Conservation (phyloP, 92 coral and sea anemone species). For the Siderastrea radians region DNA sequence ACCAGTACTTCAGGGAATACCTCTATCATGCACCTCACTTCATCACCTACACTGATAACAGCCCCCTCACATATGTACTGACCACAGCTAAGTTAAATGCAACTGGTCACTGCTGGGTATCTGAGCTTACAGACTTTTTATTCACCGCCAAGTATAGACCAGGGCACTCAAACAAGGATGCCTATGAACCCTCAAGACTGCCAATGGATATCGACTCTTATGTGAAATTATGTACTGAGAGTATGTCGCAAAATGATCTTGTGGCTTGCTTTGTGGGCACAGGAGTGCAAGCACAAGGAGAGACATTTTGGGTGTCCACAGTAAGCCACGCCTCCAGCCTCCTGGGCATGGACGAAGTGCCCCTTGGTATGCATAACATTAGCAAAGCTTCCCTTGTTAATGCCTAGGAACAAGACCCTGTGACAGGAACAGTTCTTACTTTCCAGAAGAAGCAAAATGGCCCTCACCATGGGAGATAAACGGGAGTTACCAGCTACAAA, state of each 20-base stretch:
- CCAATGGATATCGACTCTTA: conserved; percentile 34
- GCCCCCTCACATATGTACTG: not conserved
- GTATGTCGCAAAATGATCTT: conserved; percentile 15
- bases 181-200: conserved; percentile 47
- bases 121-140: conserved; percentile 38
- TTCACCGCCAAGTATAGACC: conserved; percentile 49
- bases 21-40: not conserved
- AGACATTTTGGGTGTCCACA: conserved; percentile 44
- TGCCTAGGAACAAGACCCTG: conserved; percentile 27
- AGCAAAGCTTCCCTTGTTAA: conserved; percentile 5
- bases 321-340: conserved; percentile 21
- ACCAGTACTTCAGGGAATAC: not conserved
- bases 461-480: not conserved
- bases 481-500: conserved; percentile 20
- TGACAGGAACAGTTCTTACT: conserved; percentile 1
- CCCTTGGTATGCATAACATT: not conserved
- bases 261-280: conserved; percentile 32
- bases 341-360: conserved; percentile 13
- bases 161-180: conserved; percentile 39
- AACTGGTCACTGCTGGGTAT: conserved; percentile 61
- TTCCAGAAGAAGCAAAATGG: not conserved
- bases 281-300: conserved; percentile 34
- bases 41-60: not conserved
- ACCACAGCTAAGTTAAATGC: not conserved
- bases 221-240: conserved; percentile 35